Percentiles rank a stretch among this genome's conserved stretches.
These are phyloP conservation scores for Hyppa rectilinea DNA, from an alignment of 2,888 invertebrate species.

Conservation along the genomic window DNA sequence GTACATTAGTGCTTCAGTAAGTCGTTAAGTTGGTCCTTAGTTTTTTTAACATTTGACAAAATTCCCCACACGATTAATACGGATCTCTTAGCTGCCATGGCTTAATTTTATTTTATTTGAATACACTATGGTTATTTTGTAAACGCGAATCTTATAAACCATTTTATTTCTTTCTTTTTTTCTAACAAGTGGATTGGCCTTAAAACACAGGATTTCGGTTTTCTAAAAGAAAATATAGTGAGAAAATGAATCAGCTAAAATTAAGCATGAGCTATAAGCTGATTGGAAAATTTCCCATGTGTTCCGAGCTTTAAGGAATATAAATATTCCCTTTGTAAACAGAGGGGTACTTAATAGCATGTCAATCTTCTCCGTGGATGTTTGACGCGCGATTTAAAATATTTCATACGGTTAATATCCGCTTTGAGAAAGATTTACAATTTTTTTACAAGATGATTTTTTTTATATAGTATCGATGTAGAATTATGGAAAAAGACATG, in stretches of 20 bases:
- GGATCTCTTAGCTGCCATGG: no score
- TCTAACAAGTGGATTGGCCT: not conserved
- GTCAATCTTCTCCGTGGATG: slow-evolving; percentile 42
- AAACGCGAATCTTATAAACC: no score
- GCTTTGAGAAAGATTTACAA: slow-evolving; percentile 12
- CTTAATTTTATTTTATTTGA: no score
- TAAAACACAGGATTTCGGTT: not conserved
- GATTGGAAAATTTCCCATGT: slow-evolving; percentile 20
- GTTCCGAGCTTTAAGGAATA: not conserved
- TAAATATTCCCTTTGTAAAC: slow-evolving; percentile 31
- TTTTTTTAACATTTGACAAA: no score
- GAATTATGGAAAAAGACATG: not conserved
- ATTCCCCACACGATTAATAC: no score
- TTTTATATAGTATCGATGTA: not conserved
- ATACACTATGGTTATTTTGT: not conserved
- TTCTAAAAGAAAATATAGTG: not conserved
- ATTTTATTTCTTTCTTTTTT: not conserved
- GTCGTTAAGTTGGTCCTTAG: no score
- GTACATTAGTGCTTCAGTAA: no score
- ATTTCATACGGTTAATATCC: slow-evolving; percentile 40
- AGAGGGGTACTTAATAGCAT: slow-evolving; percentile 37
- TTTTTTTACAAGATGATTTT: not conserved
- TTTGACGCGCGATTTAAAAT: slow-evolving; percentile 45
- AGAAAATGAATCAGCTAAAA: slow-evolving; percentile 20
- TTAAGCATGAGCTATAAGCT: not conserved